Evolutionary conservation across 2,888 invertebrate genomes (phyloP).

Genomic region (Cacoxenus indagator): DNA sequence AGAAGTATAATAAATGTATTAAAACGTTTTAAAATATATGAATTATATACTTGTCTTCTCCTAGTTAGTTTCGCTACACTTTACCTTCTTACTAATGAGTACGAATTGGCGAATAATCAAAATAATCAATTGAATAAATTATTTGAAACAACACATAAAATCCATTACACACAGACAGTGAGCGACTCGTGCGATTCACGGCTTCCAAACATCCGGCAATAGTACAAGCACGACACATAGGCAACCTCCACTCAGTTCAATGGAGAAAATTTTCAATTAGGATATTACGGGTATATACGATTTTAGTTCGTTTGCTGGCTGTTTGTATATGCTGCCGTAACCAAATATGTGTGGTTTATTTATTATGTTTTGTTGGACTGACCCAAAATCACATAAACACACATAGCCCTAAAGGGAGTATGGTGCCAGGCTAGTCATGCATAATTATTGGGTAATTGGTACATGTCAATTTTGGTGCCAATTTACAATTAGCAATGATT

Average conservation of each 20-base stretch:
- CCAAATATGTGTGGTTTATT: background rate
- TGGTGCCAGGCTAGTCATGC: background rate
- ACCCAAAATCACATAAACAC: constrained; percentile 10
- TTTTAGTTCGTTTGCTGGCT: background rate
- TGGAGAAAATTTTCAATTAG: background rate
- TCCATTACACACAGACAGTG: background rate
- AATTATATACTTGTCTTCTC: too few species aligned
- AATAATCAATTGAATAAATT: too few species aligned
- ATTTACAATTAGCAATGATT: constrained; percentile 11
- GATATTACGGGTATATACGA: too few species aligned
- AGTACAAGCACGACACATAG: background rate
- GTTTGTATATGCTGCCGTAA: background rate
- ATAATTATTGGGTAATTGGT: constrained; percentile 19
- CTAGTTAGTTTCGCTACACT: too few species aligned
- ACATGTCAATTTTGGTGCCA: background rate
- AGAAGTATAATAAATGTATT: too few species aligned
- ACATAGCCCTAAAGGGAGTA: background rate
- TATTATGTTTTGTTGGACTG: background rate
- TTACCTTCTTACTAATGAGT: too few species aligned
- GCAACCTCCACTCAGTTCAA: too few species aligned
- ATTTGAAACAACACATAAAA: background rate
- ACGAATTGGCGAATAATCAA: too few species aligned
- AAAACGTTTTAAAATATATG: too few species aligned
- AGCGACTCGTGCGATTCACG: background rate
- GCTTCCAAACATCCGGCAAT: background rate